phyloP scores from a whole-genome alignment of 2,113 vertebrate genomes.

The Ivindomyrus marchei region DNA sequence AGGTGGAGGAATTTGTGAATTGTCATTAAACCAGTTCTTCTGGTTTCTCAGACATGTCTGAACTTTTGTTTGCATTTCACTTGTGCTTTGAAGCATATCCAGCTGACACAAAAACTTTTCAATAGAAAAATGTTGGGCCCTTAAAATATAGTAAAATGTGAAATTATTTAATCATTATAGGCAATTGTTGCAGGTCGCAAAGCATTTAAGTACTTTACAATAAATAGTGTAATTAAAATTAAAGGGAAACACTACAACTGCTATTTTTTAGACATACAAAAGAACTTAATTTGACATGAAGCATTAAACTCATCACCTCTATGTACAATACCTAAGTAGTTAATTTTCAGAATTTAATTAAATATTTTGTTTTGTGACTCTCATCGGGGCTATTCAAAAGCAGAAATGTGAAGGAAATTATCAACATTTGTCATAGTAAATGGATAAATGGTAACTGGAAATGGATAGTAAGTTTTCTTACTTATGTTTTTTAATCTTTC shows the following conservation, averaged over 20 bases:
- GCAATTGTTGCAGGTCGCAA: background rate
- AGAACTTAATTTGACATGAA: background rate
- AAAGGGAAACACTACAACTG: background rate
- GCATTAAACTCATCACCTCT: background rate
- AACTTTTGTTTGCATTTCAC: background rate
- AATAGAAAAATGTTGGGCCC: background rate
- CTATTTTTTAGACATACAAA: background rate
- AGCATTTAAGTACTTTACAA: background rate
- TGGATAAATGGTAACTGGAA: background rate
- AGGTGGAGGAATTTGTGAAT: background rate
- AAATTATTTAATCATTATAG: background rate
- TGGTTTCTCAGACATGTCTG: background rate
- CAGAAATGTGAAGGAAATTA: background rate
- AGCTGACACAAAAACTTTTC: background rate
- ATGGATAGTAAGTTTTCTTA: background rate
- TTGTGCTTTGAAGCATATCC: background rate
- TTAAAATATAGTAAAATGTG: background rate
- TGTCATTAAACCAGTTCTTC: background rate
- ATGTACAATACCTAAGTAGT: background rate
- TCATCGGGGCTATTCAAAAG: background rate
- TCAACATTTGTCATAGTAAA: background rate
- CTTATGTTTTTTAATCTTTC: background rate
- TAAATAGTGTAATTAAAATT: background rate
- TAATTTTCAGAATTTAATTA: background rate
- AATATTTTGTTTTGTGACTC: background rate